Conservation (phyloP, 2,888 invertebrate genomes). For the Meteorus colon region DNA sequence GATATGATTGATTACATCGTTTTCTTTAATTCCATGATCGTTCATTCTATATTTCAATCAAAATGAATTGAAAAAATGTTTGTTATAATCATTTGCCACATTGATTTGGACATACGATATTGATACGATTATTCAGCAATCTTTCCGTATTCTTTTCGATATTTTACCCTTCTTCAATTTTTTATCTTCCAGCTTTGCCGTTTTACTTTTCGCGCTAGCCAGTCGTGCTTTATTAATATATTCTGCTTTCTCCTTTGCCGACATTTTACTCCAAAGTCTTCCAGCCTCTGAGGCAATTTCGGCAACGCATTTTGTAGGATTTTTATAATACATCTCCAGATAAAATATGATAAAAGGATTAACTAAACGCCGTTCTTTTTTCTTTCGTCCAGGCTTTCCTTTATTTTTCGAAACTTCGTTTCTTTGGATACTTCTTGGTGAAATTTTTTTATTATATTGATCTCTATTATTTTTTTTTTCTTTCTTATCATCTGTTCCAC, state of each 20-base stretch:
- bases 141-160: constrained; percentile 23
- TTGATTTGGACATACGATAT: not conserved
- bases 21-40: not conserved
- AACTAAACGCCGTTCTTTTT: constrained; percentile 44
- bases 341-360: constrained; percentile 66
- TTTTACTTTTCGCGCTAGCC: constrained; percentile 47
- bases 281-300: constrained; percentile 62
- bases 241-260: constrained; percentile 50
- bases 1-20: too few relatives aligned
- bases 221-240: constrained; percentile 54
- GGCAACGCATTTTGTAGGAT: constrained; percentile 54
- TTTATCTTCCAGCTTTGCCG: constrained; percentile 17
- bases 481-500: constrained; percentile 38
- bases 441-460: not conserved
- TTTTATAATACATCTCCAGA: constrained; percentile 58
- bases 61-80: not conserved
- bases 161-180: not conserved
- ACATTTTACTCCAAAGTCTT: constrained; percentile 59
- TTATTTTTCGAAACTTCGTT: not conserved
- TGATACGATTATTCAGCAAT: not conserved
- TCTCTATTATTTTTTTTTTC: constrained; percentile 33
- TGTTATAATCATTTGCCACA: not conserved
- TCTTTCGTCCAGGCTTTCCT: constrained; percentile 34
- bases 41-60: not conserved
- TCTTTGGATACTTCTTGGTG: too few relatives aligned